A percentile compares a stretch with the other conserved stretches of the same genome.
phyloP scores from a whole-genome alignment of 2,888 invertebrate species.

The Portevinia maculata region DNA sequence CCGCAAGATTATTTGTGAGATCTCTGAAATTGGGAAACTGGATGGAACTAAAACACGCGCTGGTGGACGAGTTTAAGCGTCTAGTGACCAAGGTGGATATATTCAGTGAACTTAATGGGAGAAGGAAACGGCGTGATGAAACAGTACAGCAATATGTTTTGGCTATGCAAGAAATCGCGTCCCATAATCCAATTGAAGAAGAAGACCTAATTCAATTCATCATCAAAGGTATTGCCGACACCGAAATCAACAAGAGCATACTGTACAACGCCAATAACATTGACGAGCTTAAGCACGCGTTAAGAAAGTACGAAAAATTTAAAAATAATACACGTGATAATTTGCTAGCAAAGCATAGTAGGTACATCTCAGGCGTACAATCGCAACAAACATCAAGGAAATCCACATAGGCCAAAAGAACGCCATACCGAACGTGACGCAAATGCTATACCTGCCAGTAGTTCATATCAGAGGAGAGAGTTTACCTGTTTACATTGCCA shows the following conservation, averaged over 20 bases:
- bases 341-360: not conserved
- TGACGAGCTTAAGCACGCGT: not conserved
- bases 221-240: not conserved
- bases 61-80: conserved; percentile 7
- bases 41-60: not conserved
- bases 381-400: not conserved
- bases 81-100: conserved; percentile 2
- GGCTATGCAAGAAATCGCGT: conserved; percentile 14
- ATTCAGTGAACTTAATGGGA: not conserved
- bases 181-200: conserved; percentile 1
- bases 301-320: conserved; percentile 1
- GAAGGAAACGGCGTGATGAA: conserved; percentile 14
- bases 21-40: not conserved
- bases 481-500: conserved; percentile 19
- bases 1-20: conserved; percentile 16
- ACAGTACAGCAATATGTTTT: conserved; percentile 21
- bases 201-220: conserved; percentile 5
- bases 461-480: no score
- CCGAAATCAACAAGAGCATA: not conserved
- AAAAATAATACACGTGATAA: conserved; percentile 5
- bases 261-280: conserved; percentile 3
- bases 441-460: no score
- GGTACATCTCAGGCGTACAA: no score
- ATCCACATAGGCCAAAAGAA: not conserved
- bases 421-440: no score